A percentile compares a stretch with the other conserved stretches of the same genome.
Evolutionary conservation across 2,797 vertebrate species (phyloP).

Genomic region (Microcaecilia unicolor): DNA sequence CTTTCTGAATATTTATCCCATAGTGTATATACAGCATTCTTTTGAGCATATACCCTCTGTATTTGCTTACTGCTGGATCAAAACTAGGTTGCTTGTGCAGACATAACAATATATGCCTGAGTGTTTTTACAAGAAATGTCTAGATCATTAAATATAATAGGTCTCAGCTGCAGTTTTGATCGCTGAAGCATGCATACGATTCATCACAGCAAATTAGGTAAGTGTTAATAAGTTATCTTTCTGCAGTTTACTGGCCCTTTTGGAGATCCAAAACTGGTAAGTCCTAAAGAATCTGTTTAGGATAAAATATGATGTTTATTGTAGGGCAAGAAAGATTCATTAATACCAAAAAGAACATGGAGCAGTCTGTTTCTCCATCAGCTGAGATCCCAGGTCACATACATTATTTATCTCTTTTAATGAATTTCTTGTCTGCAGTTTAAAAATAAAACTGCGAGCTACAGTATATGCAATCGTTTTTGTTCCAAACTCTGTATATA

Average conservation of each 20-base stretch:
- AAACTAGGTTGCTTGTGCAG: conserved; percentile 25
- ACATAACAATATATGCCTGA: conserved; percentile 37
- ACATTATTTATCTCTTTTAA: conserved; percentile 56
- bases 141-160: conserved; percentile 56
- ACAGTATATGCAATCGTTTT: too few species aligned
- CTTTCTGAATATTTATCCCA: too few species aligned
- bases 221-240: conserved; percentile 43
- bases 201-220: conserved; percentile 62
- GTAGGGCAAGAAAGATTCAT: conserved; percentile 19
- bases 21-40: too few species aligned
- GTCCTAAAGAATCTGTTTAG: conserved; percentile 26
- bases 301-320: conserved; percentile 23
- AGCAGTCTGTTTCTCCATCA: conserved; percentile 23
- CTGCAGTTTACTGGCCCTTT: conserved; percentile 32
- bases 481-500: conserved; percentile 31
- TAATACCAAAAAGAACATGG: conserved; percentile 29
- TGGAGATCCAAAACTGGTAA: conserved; percentile 22
- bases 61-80: conserved; percentile 13
- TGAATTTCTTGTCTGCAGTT: conserved; percentile 46
- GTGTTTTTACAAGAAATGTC: conserved; percentile 48
- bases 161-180: conserved; percentile 65
- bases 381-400: conserved; percentile 42
- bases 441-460: conserved; percentile 46
- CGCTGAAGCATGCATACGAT: conserved; percentile 52
- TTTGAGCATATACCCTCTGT: too few species aligned